phyloP scores from a whole-genome alignment of 1,140 invertebrate genomes.

The Drosophila ercepeae region DNA sequence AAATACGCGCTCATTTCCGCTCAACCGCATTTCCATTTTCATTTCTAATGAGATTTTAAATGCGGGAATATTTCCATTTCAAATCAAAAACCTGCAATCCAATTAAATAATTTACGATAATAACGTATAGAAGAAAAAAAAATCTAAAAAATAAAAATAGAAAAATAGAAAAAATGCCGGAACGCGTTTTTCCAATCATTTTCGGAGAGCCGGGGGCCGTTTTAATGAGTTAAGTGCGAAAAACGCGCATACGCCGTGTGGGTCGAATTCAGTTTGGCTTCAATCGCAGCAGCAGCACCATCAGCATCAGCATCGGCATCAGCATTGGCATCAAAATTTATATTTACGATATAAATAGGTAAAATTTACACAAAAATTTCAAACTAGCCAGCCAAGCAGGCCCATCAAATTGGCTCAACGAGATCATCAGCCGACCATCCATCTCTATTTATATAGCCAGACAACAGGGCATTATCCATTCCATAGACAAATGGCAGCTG shows the following conservation, averaged over 20 bases:
- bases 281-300: conserved; percentile 4
- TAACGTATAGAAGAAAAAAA: conserved; percentile 22
- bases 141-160: conserved; percentile 21
- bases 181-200: conserved; percentile 43
- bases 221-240: conserved; percentile 78
- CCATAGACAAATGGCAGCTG: conserved; percentile 28
- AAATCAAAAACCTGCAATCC: conserved; percentile 57
- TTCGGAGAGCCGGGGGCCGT: conserved; percentile 28
- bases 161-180: conserved; percentile 12
- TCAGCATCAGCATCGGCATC: conserved; percentile 9
- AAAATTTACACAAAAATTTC: conserved; percentile 45
- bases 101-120: conserved; percentile 65
- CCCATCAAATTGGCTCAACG: conserved; percentile 54
- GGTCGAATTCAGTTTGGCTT: conserved; percentile 23
- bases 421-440: conserved; percentile 47
- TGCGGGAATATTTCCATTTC: conserved; percentile 45
- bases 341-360: conserved; percentile 63
- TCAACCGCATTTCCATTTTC: conserved; percentile 27
- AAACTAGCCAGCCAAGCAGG: conserved; percentile 17
- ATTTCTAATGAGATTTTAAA: conserved; percentile 63
- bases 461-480: conserved; percentile 5
- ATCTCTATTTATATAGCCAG: conserved; percentile 42
- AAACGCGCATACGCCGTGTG: conserved; percentile 74
- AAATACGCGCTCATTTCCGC: conserved; percentile 21
- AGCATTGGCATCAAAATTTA: conserved; percentile 39